phyloP scores from a whole-genome alignment of 2,888 invertebrate genomes.

The Apeira syringaria region DNA sequence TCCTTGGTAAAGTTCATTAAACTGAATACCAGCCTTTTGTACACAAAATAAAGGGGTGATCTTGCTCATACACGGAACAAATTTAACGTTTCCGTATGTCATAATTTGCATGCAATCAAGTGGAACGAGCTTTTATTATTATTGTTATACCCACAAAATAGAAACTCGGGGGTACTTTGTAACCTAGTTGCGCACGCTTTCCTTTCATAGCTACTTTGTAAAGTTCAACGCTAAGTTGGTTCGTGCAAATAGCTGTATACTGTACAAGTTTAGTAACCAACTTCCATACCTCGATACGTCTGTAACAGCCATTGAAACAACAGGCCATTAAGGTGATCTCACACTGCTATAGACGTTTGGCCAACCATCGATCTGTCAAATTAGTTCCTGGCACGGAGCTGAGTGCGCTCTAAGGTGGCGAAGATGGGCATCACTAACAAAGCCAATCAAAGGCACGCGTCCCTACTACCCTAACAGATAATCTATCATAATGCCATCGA shows the following conservation, averaged over 20 bases:
- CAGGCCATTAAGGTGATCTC: conserved; percentile 62
- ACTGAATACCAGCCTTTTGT: conserved; percentile 56
- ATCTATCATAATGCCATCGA: conserved; percentile 82
- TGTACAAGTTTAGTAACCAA: conserved; percentile 8
- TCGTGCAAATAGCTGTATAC: conserved; percentile 1
- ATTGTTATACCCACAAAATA: conserved; percentile 29
- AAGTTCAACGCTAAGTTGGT: conserved; percentile 13
- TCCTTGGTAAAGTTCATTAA: conserved; percentile 59
- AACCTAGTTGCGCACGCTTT: conserved; percentile 21
- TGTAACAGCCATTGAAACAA: conserved; percentile 30
- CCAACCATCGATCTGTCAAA: conserved; percentile 79
- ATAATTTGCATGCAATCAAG: conserved; percentile 66
- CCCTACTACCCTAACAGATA: conserved; percentile 65
- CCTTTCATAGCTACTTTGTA: conserved; percentile 15
- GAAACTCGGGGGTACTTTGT: conserved; percentile 22
- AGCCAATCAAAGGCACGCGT: conserved; percentile 75
- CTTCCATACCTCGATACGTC: conserved; percentile 4
- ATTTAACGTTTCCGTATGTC: conserved; percentile 58
- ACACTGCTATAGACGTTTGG: conserved; percentile 44
- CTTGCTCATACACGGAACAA: conserved; percentile 48
- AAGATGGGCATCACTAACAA: conserved; percentile 73
- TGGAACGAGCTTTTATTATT: conserved; percentile 42
- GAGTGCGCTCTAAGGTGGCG: conserved; percentile 66
- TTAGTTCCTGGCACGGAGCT: conserved; percentile 58
- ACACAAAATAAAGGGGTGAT: conserved; percentile 62